Conservation (phyloP, 2,888 invertebrate genomes). For the Sycophila texana region DNA sequence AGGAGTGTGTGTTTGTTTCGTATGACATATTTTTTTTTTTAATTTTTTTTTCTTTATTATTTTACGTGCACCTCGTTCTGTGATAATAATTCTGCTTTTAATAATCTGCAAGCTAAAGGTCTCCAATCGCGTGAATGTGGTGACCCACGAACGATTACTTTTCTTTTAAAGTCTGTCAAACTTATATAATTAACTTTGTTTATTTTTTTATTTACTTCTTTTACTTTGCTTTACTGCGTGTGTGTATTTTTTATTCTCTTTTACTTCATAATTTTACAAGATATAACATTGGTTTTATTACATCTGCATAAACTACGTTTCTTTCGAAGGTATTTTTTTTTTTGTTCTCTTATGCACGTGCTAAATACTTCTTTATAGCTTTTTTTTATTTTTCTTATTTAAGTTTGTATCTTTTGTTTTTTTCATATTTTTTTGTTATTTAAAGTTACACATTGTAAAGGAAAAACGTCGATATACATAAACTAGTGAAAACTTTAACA, state of each 20-base stretch:
- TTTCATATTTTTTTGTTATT: not conserved
- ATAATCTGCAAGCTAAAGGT: conserved; percentile 35
- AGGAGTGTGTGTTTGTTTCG: not conserved
- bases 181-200: not conserved
- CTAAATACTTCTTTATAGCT: conserved; percentile 25
- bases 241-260: conserved; percentile 7
- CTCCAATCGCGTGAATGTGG: conserved; percentile 23
- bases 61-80: conserved; percentile 39
- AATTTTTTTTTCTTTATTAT: conserved; percentile 1
- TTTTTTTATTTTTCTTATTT: not conserved
- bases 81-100: conserved; percentile 16
- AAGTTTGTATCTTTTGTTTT: not conserved
- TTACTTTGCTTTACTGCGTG: conserved; percentile 12
- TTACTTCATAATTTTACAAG: conserved; percentile 39
- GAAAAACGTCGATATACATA: conserved; percentile 45
- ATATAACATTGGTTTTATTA: conserved; percentile 31
- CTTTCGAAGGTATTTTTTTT: conserved; percentile 11
- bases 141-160: conserved; percentile 33
- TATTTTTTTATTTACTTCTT: conserved; percentile 22
- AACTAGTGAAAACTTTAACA: conserved; percentile 54
- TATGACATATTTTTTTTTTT: not conserved
- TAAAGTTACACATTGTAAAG: conserved; percentile 29
- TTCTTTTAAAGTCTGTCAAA: not conserved
- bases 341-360: not conserved
- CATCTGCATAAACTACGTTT: conserved; percentile 24